Evolutionary conservation across 2,113 vertebrate genomes (phyloP).

Genomic region (Montifringilla adamsi): DNA sequence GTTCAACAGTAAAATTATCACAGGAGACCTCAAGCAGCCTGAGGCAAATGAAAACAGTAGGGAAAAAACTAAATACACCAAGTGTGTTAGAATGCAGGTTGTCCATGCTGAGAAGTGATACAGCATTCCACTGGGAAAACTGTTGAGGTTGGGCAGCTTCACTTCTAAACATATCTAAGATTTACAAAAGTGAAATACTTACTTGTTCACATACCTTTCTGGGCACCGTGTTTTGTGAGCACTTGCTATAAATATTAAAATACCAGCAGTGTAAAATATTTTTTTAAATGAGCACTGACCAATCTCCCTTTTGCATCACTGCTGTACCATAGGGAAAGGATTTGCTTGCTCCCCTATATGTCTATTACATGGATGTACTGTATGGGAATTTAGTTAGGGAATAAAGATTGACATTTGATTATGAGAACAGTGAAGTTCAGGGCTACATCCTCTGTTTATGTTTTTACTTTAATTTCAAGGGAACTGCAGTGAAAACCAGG

Average conservation of each 20-base stretch:
- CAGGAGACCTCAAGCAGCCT: conserved; percentile 46
- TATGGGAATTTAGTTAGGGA: neutral
- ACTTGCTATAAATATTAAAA: neutral
- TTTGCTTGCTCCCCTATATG: neutral
- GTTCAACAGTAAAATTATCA: conserved; percentile 59
- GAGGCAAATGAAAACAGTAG: conserved; percentile 41
- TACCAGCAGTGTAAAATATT: neutral
- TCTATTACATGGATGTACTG: neutral
- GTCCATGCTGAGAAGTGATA: neutral
- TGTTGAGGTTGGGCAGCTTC: conserved; percentile 23
- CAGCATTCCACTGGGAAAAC: conserved; percentile 37
- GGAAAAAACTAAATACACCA: conserved; percentile 43
- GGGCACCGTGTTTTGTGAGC: neutral
- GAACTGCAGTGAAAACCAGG: neutral
- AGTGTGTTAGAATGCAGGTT: conserved; percentile 52
- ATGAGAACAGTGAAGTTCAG: neutral
- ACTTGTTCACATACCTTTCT: neutral
- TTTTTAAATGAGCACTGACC: neutral
- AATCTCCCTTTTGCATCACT: neutral
- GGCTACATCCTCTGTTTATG: neutral
- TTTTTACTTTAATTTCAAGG: neutral
- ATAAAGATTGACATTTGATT: neutral
- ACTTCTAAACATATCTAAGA: neutral
- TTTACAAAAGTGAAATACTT: neutral
- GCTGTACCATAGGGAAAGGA: neutral